These are phyloP conservation scores for Sitophilus oryzae DNA, from an alignment of 1,140 invertebrate genomes.

Conservation along the genomic window DNA sequence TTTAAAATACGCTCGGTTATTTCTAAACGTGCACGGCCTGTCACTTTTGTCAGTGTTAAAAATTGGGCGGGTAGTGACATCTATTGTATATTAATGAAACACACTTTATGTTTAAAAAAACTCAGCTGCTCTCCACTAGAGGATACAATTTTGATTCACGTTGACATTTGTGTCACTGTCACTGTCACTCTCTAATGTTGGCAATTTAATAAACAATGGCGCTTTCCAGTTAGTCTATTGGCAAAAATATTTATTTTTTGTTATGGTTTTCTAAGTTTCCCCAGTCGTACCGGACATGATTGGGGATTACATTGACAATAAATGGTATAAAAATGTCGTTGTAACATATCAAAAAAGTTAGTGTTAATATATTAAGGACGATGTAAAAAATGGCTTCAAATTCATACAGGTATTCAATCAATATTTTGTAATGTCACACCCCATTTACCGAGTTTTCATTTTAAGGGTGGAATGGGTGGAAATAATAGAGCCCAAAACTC, in stretches of 20 bases:
- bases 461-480: conserved; percentile 95
- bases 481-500: conserved; percentile 95
- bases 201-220: conserved; percentile 31
- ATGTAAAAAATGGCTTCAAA: conserved; percentile 41
- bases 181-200: conserved; percentile 5
- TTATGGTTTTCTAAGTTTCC: conserved; percentile 27
- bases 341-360: conserved; percentile 30
- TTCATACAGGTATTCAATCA: conserved; percentile 42
- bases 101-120: too few relatives aligned
- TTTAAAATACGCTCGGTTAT: too few relatives aligned
- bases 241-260: conserved; percentile 22
- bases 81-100: too few relatives aligned
- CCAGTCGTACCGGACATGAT: conserved; percentile 26
- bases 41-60: too few relatives aligned
- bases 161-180: not conserved
- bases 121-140: too few relatives aligned
- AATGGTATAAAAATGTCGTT: conserved; percentile 26
- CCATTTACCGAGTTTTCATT: conserved; percentile 32
- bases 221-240: conserved; percentile 23
- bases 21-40: too few relatives aligned
- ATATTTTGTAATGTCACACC: conserved; percentile 38
- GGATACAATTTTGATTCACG: too few relatives aligned
- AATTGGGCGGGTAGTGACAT: too few relatives aligned
- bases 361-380: conserved; percentile 19
- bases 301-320: conserved; percentile 28